Evolutionary conservation across 2,797 vertebrate species (phyloP).

Genomic region (Brotogeris chrysoptera): DNA sequence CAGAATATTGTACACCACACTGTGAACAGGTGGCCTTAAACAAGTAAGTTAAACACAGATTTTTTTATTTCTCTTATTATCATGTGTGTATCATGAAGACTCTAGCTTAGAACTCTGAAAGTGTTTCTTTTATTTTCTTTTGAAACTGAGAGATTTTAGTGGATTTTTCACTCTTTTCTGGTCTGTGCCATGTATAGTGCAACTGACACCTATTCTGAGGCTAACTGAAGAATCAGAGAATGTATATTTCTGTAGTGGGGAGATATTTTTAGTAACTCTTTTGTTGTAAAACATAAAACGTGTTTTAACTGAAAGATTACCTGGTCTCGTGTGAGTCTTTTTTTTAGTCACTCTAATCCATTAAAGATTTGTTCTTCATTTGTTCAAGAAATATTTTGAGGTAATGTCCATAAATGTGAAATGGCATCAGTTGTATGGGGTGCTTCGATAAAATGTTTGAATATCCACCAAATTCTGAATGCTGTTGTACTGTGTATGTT

Average conservation of each 20-base stretch:
- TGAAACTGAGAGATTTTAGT: not conserved
- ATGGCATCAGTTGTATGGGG: not conserved
- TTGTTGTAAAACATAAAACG: fast-evolving
- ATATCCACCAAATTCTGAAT: not conserved
- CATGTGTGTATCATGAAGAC: not conserved
- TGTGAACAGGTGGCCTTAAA: not conserved
- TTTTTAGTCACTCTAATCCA: not conserved
- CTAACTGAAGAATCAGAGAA: not conserved
- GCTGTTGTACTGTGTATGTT: not conserved
- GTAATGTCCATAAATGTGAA: not conserved
- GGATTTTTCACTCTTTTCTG: not conserved
- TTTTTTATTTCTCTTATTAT: not conserved
- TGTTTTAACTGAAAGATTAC: not conserved
- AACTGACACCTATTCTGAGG: not conserved
- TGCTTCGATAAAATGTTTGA: not conserved
- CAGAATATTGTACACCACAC: fast-evolving
- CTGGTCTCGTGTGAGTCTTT: not conserved
- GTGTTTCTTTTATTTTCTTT: not conserved
- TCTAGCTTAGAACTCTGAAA: not conserved
- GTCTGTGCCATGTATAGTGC: not conserved
- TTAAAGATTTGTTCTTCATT: not conserved
- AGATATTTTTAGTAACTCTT: not conserved
- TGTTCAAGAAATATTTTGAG: not conserved
- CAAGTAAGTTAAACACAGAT: not conserved
- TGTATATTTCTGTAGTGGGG: not conserved